phyloP scores from a whole-genome alignment of 2,113 vertebrate species.

The Aphyosemion australe region DNA sequence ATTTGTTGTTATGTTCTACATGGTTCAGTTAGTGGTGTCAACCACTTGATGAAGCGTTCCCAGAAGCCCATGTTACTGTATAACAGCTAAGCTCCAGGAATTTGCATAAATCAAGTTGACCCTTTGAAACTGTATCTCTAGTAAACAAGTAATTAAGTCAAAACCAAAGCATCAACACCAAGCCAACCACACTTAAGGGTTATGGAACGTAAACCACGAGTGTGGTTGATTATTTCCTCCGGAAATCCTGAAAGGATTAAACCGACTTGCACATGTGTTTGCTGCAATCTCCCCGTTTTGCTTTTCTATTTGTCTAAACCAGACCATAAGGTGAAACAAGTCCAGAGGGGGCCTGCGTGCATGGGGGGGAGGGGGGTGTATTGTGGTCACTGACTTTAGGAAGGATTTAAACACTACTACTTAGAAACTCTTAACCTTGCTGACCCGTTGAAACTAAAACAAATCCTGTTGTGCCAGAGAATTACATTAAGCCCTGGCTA shows the following conservation, averaged over 20 bases:
- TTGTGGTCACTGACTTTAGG: conserved; percentile 59
- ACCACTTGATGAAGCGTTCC: conserved; percentile 1
- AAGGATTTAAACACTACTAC: conserved; percentile 77
- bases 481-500: conserved; percentile 74
- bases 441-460: conserved; percentile 72
- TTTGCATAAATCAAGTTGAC: conserved; percentile 26
- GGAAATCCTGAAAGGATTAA: conserved; percentile 13
- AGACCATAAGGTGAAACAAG: conserved; percentile 55
- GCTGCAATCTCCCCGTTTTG: conserved; percentile 7
- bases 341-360: conserved; percentile 34
- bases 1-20: background rate
- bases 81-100: conserved; percentile 4
- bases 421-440: conserved; percentile 75
- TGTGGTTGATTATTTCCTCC: conserved; percentile 5
- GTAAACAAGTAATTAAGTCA: conserved; percentile 51
- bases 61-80: conserved; percentile 13
- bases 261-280: background rate
- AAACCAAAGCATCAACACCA: conserved; percentile 15
- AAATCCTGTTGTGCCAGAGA: conserved; percentile 78
- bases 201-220: background rate
- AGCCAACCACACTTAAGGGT: conserved; percentile 1
- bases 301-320: conserved; percentile 22
- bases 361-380: conserved; percentile 14
- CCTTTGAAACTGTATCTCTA: conserved; percentile 22
- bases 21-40: background rate